Percentiles rank a stretch among this genome's conserved stretches.
Evolutionary conservation across 1,140 invertebrate species (phyloP).

Genomic region (Diuraphis noxia): DNA sequence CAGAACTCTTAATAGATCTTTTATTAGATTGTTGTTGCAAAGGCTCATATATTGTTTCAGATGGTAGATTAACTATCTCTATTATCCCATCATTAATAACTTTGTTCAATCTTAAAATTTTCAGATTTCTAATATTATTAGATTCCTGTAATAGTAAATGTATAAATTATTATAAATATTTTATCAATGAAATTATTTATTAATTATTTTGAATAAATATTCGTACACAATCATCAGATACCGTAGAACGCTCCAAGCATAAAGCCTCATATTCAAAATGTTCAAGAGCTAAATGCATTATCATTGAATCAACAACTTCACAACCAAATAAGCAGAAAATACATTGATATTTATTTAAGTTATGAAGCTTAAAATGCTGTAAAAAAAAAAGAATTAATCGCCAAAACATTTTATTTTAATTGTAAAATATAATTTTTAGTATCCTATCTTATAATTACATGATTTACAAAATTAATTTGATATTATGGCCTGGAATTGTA

Average conservation of each 20-base stretch:
- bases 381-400: slow-evolving; percentile 32
- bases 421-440: not conserved
- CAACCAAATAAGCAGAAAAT: slow-evolving; percentile 6
- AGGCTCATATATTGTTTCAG: not conserved
- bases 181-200: not conserved
- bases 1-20: not conserved
- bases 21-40: not conserved
- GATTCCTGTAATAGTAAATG: not conserved
- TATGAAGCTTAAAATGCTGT: slow-evolving; percentile 37
- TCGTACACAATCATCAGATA: not conserved
- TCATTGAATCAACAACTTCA: slow-evolving; percentile 14
- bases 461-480: not conserved
- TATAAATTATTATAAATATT: not conserved
- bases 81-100: not conserved
- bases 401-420: not conserved
- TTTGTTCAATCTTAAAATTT: slow-evolving; percentile 4
- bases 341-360: slow-evolving; percentile 4
- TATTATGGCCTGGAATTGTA: no score
- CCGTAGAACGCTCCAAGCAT: slow-evolving; percentile 29
- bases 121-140: slow-evolving; percentile 17
- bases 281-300: slow-evolving; percentile 18
- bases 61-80: not conserved
- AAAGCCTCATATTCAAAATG: slow-evolving; percentile 41
- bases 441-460: not conserved
- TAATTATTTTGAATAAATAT: no score